These are phyloP conservation scores for Drosophila ezoana DNA, from an alignment of 2,888 invertebrate species.

Conservation along the genomic window DNA sequence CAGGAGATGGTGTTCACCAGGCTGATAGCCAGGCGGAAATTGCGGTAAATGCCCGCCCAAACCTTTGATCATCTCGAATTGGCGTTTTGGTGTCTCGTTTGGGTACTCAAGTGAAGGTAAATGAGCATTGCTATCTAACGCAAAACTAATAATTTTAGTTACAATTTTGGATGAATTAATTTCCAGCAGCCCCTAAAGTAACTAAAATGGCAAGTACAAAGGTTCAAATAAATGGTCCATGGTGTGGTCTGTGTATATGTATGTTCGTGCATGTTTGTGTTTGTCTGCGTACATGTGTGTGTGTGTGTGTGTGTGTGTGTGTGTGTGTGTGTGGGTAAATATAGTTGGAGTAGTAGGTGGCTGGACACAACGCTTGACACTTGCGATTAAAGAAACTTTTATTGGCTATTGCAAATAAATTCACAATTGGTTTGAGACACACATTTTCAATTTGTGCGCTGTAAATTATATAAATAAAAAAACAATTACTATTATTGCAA, in stretches of 20 bases:
- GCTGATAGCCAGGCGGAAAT: neutral
- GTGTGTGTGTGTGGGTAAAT: neutral
- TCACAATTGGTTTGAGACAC: conserved; percentile 76
- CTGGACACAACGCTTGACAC: conserved; percentile 57
- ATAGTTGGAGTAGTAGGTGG: neutral
- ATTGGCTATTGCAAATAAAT: conserved; percentile 80
- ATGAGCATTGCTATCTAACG: conserved; percentile 85
- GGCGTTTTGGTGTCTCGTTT: conserved; percentile 73
- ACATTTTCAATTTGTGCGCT: conserved; percentile 76
- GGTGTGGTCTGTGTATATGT: neutral
- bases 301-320: neutral
- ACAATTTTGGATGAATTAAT: conserved; percentile 78
- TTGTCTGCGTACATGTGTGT: neutral
- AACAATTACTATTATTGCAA: conserved; percentile 63
- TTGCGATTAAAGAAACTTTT: conserved; percentile 71
- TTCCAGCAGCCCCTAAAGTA: conserved; percentile 70
- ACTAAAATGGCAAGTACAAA: conserved; percentile 64
- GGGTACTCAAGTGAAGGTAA: conserved; percentile 84
- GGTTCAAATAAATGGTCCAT: conserved; percentile 23
- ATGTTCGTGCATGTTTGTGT: neutral
- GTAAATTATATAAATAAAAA: conserved; percentile 79
- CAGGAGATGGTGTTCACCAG: too few relatives aligned
- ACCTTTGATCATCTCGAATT: conserved; percentile 27
- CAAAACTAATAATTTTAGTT: conserved; percentile 83
- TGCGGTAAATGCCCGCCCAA: neutral